These are phyloP conservation scores for Heterohyrax brucei DNA, from an alignment of 2,797 vertebrate genomes.

Conservation along the genomic window DNA sequence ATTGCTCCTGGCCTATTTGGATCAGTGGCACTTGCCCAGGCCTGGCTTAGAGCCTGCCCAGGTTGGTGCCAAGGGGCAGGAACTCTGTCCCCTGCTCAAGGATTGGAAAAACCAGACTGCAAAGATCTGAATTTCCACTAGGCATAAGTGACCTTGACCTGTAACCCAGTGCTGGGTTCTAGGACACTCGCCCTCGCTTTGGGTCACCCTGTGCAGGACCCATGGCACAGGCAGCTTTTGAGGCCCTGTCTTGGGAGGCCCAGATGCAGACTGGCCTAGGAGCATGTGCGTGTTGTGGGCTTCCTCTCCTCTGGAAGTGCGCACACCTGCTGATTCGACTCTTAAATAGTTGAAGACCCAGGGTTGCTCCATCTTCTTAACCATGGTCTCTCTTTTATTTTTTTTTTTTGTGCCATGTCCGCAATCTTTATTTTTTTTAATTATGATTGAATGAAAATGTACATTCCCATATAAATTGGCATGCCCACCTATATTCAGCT, in stretches of 20 bases:
- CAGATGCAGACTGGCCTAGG: accelerated
- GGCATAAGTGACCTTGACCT: background rate
- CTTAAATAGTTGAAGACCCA: background rate
- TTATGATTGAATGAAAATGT: too few species aligned
- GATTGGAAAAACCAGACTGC: background rate
- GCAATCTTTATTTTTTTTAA: too few species aligned
- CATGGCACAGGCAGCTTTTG: background rate
- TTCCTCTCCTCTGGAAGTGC: too few species aligned
- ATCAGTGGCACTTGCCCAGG: accelerated
- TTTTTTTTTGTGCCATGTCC: too few species aligned
- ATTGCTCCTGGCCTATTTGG: background rate
- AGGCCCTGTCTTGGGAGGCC: background rate
- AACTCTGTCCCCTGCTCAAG: background rate
- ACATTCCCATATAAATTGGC: too few species aligned
- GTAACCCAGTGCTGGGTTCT: background rate
- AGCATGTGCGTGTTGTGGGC: accelerated
- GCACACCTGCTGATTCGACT: background rate
- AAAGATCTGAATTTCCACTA: background rate
- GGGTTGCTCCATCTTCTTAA: too few species aligned
- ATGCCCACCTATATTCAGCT: too few species aligned
- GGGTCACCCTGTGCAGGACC: background rate
- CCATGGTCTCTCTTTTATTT: background rate
- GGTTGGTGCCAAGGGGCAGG: background rate
- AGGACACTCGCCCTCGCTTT: background rate
- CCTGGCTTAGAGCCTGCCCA: background rate